Conservation (phyloP, 2,888 invertebrate genomes). For the Poecilus cupreus region DNA sequence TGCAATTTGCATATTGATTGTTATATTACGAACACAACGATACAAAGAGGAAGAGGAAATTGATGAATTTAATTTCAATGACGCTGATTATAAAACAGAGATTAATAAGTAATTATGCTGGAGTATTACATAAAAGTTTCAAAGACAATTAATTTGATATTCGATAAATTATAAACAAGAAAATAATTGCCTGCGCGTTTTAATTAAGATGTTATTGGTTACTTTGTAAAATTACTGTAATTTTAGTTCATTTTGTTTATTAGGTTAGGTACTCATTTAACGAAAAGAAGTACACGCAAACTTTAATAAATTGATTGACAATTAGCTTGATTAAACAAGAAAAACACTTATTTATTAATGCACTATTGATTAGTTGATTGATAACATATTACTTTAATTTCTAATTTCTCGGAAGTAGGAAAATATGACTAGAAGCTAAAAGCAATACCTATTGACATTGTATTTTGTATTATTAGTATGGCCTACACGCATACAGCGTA, state of each 20-base stretch:
- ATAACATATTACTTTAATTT: no score
- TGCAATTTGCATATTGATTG: neutral
- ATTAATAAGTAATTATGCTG: no score
- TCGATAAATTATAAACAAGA: neutral
- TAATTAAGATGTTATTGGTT: neutral
- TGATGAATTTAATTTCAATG: neutral
- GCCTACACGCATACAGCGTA: no score
- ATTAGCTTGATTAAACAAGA: slow-evolving; percentile 18
- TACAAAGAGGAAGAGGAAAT: neutral
- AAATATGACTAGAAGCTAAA: no score
- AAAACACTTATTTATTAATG: slow-evolving; percentile 6
- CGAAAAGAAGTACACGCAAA: neutral
- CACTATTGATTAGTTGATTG: neutral
- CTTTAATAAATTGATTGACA: slow-evolving; percentile 1
- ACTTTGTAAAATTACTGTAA: neutral
- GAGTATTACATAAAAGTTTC: neutral
- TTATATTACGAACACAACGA: neutral
- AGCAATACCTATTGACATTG: no score
- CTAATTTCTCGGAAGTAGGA: no score
- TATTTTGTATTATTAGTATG: no score
- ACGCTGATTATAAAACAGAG: neutral
- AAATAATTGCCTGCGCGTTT: neutral
- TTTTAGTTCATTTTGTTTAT: neutral
- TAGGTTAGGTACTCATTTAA: neutral
- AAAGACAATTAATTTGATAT: neutral